Evolutionary conservation across 2,113 vertebrate genomes (phyloP).

Genomic region (Vulpes ferrilata): DNA sequence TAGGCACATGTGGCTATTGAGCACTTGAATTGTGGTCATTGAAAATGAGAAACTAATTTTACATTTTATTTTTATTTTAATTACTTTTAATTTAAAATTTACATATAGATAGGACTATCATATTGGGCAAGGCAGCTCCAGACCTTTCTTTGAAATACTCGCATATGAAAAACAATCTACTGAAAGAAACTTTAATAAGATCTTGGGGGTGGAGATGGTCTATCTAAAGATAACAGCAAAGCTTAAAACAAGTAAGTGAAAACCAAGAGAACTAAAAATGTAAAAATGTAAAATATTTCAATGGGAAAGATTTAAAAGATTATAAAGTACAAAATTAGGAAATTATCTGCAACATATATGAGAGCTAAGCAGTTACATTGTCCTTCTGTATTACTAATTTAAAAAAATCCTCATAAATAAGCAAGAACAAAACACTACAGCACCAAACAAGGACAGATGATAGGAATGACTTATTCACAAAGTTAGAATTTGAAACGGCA

Average conservation of each 20-base stretch:
- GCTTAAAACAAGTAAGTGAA: neutral
- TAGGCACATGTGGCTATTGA: rapidly evolving
- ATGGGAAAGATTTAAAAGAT: neutral
- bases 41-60: neutral
- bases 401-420: neutral
- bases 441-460: neutral
- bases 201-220: neutral
- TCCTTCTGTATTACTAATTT: neutral
- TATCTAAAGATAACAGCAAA: neutral
- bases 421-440: neutral
- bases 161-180: neutral
- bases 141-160: neutral
- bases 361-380: neutral
- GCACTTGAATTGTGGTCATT: neutral
- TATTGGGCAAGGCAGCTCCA: neutral
- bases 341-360: neutral
- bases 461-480: neutral
- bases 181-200: neutral
- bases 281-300: conserved; percentile 21
- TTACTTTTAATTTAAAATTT: conserved; percentile 3
- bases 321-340: neutral
- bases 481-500: neutral
- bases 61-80: conserved; percentile 26
- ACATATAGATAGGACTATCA: neutral
- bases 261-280: neutral